A percentile compares a stretch with the other conserved stretches of the same genome.
Evolutionary conservation across 2,888 invertebrate species (phyloP).

Genomic region (Lasiommata megera): DNA sequence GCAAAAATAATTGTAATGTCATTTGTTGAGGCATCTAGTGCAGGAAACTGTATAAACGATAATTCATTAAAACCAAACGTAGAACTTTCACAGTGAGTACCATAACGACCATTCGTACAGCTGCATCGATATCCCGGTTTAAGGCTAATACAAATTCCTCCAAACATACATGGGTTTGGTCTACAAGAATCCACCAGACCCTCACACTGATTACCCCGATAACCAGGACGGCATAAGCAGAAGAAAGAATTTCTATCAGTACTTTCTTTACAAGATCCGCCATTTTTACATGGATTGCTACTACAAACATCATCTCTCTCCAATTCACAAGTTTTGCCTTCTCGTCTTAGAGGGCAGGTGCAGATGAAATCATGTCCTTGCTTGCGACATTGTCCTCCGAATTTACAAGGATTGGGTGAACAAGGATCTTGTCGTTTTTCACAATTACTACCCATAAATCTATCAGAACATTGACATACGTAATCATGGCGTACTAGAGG

Average conservation of each 20-base stretch:
- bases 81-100: constrained; percentile 94
- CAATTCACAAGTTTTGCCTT: constrained; percentile 91
- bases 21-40: constrained; percentile 93
- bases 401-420: constrained; percentile 92
- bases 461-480: constrained; percentile 90
- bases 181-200: constrained; percentile 93
- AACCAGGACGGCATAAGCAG: constrained; percentile 95
- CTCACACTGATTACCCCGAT: constrained; percentile 95
- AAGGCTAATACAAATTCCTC: constrained; percentile 93
- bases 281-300: constrained; percentile 93
- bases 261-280: constrained; percentile 94
- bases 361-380: constrained; percentile 93
- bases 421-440: constrained; percentile 95
- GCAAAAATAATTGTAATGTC: constrained; percentile 95
- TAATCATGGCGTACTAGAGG: constrained; percentile 90
- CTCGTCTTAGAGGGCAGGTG: constrained; percentile 87
- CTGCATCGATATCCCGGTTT: constrained; percentile 93
- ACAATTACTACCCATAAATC: constrained; percentile 91
- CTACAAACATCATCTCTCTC: constrained; percentile 93
- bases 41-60: constrained; percentile 93
- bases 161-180: constrained; percentile 95
- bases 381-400: constrained; percentile 91
- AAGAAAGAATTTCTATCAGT: constrained; percentile 94
- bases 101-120: constrained; percentile 94
- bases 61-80: constrained; percentile 94